Base-by-base conservation (phyloP, 2,888 invertebrate genomes). In the Spodoptera exigua region DNA sequence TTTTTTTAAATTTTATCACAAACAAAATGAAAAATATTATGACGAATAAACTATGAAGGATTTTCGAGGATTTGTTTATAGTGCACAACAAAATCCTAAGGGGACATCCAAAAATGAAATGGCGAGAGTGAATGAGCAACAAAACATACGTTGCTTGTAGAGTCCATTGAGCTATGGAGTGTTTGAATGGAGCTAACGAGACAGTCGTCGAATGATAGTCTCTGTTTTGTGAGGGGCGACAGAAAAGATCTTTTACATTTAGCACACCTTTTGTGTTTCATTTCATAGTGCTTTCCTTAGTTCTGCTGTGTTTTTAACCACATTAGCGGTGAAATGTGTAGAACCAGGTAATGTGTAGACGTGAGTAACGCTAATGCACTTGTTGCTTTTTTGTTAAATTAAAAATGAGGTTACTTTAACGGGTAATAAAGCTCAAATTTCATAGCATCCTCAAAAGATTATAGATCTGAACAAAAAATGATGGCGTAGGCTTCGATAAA, bases 171-270 rank as follows among this genome's bases (percentile, higher is more conserved):
- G 60, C 72, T 70, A 67, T 62, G 43, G 61, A 61, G 63, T 57
- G 71, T 70, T 74, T 90, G 87, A 89, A 91, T 91, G 84, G 83
- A 79, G 64, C 86, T 90, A 91, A 91, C 89, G 89, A 91, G 89
- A 82, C 79, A 78, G 81, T 77, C 77, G 79, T 70, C 80, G 79
- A 78, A 76, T 81, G 82, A 79, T 80, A 81, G 79, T 69, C 74
- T 70, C 75, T 78, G 80, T 84, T 85, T 84, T 82, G 83, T 78
- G 72, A 64, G 74, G 67, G 74, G 70, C 54, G 77, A 76, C 81
- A 76, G 76, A 76, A 69, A 71, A 74, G 27, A 65, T 63, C 53
- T 61, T 59, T 74, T 53, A 60, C 43, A 69, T 73, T 68, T 69
- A 59, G 37, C 40, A 46, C 58, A 49, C 43, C 53, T 59, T 49